Conservation (phyloP, 2,113 vertebrate genomes). For the Myrmecophaga tridactyla region DNA sequence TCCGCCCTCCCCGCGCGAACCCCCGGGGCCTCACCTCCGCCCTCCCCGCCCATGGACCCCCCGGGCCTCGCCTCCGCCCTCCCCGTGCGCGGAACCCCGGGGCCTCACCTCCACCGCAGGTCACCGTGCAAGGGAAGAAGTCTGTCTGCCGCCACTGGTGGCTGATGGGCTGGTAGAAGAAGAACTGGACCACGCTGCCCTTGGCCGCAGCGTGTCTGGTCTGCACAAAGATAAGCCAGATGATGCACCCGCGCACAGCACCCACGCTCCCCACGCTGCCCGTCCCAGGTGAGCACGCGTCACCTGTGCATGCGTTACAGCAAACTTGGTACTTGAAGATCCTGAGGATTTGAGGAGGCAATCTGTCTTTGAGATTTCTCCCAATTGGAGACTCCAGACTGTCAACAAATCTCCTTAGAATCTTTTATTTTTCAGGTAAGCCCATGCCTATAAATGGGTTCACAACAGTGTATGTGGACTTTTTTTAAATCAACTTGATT, state of each 20-base stretch:
- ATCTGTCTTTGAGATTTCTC: neutral
- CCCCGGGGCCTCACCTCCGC: no score
- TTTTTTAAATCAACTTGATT: neutral
- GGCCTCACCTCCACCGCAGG: conserved; percentile 93
- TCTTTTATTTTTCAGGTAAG: neutral
- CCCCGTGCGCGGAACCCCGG: no score
- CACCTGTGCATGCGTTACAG: neutral
- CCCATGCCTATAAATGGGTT: neutral
- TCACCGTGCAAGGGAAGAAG: conserved; percentile 90
- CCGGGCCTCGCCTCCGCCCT: no score
- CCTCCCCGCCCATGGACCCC: no score
- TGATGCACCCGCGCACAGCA: neutral
- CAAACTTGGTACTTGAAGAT: neutral
- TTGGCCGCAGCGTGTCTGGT: conserved; percentile 87
- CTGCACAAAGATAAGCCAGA: conserved; percentile 82
- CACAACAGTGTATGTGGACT: neutral
- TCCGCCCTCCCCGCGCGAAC: no score
- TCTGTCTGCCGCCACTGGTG: conserved; percentile 91
- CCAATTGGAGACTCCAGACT: neutral
- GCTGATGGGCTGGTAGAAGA: conserved; percentile 91
- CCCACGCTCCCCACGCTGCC: neutral
- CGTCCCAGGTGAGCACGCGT: neutral
- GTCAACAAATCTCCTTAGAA: neutral
- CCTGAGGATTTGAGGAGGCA: neutral
- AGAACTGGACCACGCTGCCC: conserved; percentile 92